These are phyloP conservation scores for Sterrhoptilus dennistouni DNA, from an alignment of 2,113 vertebrate genomes.

Conservation along the genomic window DNA sequence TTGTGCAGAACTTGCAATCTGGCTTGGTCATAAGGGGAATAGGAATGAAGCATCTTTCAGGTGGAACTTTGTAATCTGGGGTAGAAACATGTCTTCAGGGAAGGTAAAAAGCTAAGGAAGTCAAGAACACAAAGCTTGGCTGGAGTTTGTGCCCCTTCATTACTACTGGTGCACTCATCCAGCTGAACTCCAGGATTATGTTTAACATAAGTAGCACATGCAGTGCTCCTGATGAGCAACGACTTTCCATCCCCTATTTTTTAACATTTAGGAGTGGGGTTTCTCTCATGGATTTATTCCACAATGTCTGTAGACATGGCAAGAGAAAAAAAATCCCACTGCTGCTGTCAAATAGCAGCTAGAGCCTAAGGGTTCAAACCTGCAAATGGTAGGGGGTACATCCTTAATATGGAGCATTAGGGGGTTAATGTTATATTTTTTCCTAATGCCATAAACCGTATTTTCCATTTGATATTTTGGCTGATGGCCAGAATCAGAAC, in stretches of 20 bases:
- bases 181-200: not conserved
- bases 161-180: not conserved
- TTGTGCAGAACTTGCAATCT: not conserved
- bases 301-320: not conserved
- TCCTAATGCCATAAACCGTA: not conserved
- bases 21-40: not conserved
- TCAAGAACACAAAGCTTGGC: not conserved
- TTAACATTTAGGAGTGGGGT: not conserved
- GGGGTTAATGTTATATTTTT: conserved; percentile 44
- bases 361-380: conserved; percentile 44
- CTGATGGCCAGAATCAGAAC: conserved; percentile 6
- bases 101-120: not conserved
- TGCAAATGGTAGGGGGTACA: conserved; percentile 34
- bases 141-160: not conserved
- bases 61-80: not conserved
- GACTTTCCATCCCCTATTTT: not conserved
- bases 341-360: not conserved
- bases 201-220: not conserved
- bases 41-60: not conserved
- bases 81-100: not conserved
- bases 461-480: conserved; percentile 37
- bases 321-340: not conserved
- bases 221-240: not conserved
- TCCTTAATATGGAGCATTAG: conserved; percentile 23
- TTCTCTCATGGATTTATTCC: not conserved